Conservation (phyloP, 2,113 vertebrate species). For the Bambusicola thoracicus region DNA sequence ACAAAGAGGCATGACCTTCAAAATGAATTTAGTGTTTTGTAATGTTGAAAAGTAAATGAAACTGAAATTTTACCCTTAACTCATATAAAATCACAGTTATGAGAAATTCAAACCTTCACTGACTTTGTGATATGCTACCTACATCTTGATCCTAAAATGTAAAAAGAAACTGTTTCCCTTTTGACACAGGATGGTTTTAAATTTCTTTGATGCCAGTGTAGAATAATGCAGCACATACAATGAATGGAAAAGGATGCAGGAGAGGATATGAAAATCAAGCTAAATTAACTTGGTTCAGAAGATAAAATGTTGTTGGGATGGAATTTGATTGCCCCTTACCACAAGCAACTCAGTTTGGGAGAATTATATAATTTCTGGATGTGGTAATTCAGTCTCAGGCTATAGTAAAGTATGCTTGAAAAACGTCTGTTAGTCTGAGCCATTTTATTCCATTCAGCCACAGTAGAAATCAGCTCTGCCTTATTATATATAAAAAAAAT, state of each 20-base stretch:
- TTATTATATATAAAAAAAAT: conserved; percentile 70
- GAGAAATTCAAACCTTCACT: neutral
- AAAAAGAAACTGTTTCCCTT: neutral
- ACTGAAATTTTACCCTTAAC: neutral
- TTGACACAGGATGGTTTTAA: neutral
- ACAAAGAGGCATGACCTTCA: neutral
- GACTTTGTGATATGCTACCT: neutral
- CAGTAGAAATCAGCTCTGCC: conserved; percentile 34
- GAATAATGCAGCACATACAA: neutral
- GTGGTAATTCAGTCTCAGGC: conserved; percentile 46
- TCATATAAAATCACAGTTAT: neutral
- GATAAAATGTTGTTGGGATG: neutral
- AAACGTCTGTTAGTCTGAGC: conserved; percentile 44
- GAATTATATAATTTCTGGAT: conserved; percentile 73
- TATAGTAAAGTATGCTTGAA: conserved; percentile 59
- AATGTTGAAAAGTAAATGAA: neutral
- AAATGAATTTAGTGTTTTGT: neutral
- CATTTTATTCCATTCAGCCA: conserved; percentile 35
- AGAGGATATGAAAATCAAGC: neutral
- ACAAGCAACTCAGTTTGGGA: conserved; percentile 25
- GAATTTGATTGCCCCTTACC: neutral
- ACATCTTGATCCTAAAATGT: neutral
- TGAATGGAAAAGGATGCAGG: neutral
- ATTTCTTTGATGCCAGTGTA: neutral
- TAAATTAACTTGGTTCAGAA: neutral